Evolutionary conservation across 2,113 vertebrate species (phyloP).

Genomic region (Neogale vison): DNA sequence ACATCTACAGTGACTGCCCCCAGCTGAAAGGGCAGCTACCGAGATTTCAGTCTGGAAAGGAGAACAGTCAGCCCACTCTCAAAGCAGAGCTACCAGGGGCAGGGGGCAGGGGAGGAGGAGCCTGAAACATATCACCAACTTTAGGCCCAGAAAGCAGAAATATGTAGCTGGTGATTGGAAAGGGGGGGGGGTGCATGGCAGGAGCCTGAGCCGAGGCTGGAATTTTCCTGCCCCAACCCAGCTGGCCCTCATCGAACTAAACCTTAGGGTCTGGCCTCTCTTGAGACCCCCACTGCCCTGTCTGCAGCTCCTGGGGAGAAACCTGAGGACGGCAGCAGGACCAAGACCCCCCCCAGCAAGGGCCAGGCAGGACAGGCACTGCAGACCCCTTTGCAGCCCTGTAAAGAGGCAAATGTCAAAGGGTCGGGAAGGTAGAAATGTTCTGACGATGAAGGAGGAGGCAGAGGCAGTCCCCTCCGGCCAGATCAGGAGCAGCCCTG

Average conservation of each 20-base stretch:
- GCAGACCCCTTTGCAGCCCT: not conserved
- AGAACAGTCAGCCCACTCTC: not conserved
- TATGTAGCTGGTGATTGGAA: not conserved
- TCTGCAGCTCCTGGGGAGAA: constrained; percentile 17
- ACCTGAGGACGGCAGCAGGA: not conserved
- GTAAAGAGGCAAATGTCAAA: not conserved
- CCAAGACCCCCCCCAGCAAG: not conserved
- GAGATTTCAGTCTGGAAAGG: not conserved
- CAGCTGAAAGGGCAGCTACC: not conserved
- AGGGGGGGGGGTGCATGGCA: not conserved
- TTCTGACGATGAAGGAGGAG: not conserved
- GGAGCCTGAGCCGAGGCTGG: not conserved
- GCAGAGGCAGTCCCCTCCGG: not conserved
- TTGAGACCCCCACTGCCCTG: not conserved
- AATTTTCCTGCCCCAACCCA: not conserved
- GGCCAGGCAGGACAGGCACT: not conserved
- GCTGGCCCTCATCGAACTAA: constrained; percentile 10
- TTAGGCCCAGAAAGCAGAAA: not conserved
- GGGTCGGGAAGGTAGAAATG: not conserved
- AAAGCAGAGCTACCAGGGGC: not conserved
- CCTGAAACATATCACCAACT: not conserved
- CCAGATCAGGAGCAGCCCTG: not conserved
- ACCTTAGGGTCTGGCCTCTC: constrained; percentile 27
- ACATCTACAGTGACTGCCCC: constrained; percentile 15
- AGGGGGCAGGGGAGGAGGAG: not conserved